These are phyloP conservation scores for Pyrrhosoma nymphula DNA, from an alignment of 2,888 invertebrate genomes.

Conservation along the genomic window DNA sequence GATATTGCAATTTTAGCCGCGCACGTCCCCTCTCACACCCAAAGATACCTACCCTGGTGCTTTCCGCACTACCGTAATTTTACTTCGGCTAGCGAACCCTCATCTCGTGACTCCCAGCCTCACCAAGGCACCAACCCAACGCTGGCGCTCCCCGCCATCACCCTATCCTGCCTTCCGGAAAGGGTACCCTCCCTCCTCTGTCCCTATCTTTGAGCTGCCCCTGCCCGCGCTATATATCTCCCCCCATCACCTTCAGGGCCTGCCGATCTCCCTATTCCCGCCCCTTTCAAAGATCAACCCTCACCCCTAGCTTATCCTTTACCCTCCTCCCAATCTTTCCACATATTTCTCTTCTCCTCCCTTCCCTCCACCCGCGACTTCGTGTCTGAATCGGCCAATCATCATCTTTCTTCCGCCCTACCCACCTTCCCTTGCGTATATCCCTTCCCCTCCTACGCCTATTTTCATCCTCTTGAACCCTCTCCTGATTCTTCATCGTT, in stretches of 20 bases:
- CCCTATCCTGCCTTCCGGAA: not conserved
- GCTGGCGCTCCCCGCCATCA: not conserved
- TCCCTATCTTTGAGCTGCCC: not conserved
- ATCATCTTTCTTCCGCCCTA: slow-evolving; percentile 28
- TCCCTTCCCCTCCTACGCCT: not conserved
- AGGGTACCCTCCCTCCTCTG: not conserved
- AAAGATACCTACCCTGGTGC: too few species aligned
- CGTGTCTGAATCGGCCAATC: slow-evolving; percentile 44
- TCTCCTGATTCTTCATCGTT: not conserved
- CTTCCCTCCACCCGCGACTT: not conserved
- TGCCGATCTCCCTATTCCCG: not conserved
- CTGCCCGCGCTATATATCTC: not conserved
- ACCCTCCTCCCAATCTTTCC: not conserved
- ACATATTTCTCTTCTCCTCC: not conserved
- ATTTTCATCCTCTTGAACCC: not conserved
- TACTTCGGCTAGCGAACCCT: not conserved
- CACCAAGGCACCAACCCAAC: not conserved
- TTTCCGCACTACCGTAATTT: not conserved
- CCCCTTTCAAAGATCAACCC: slow-evolving; percentile 23
- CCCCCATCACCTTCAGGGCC: too few species aligned
- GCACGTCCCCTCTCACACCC: too few species aligned
- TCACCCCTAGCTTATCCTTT: not conserved
- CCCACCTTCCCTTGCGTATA: not conserved
- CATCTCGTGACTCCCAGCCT: not conserved
- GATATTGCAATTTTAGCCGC: too few species aligned